Percentiles rank a stretch among this genome's conserved stretches.
phyloP scores from a whole-genome alignment of 2,113 vertebrate genomes.

The Damaliscus lunatus region DNA sequence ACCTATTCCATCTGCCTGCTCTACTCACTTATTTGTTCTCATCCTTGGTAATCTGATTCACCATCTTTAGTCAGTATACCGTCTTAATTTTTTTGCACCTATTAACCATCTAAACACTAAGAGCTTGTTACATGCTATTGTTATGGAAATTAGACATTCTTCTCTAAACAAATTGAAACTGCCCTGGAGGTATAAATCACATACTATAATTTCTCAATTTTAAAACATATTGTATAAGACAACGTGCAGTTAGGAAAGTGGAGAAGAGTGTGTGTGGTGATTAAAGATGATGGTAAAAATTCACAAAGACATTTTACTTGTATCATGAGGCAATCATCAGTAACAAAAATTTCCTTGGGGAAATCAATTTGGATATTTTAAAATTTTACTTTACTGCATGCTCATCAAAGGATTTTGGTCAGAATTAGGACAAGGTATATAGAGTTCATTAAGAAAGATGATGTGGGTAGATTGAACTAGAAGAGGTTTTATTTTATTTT shows the following conservation, averaged over 20 bases:
- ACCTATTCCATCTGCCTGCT: neutral
- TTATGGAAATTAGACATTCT: neutral
- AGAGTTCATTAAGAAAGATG: neutral
- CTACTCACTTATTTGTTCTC: neutral
- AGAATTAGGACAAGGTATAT: neutral
- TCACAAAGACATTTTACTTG: neutral
- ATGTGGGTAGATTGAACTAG: neutral
- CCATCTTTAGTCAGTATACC: neutral
- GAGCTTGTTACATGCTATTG: neutral
- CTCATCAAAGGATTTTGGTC: neutral
- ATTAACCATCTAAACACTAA: neutral
- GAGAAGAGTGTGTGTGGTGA: neutral
- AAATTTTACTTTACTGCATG: neutral
- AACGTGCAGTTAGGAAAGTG: neutral
- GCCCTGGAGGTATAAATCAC: neutral
- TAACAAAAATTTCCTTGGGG: neutral
- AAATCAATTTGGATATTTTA: neutral
- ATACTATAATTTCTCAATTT: neutral
- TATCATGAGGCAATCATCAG: neutral
- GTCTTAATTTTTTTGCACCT: neutral
- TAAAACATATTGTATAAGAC: neutral
- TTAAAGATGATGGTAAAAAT: neutral
- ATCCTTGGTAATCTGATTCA: neutral
- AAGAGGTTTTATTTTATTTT: neutral
- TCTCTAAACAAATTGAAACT: neutral